Evolutionary conservation across 1,140 invertebrate species (phyloP).

Genomic region (Heliothis virescens): DNA sequence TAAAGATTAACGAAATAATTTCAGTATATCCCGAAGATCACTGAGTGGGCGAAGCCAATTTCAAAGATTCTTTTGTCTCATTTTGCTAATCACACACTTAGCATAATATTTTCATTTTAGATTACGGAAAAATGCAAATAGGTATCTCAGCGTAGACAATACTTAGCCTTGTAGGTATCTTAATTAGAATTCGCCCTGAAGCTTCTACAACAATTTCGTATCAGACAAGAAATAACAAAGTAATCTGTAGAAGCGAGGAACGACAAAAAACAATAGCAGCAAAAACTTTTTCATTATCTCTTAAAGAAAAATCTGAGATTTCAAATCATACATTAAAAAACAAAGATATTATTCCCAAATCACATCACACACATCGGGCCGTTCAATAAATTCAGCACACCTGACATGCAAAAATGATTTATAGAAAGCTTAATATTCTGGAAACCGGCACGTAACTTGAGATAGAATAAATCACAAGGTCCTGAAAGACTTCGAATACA

Average conservation of each 20-base stretch:
- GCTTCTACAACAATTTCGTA: no score
- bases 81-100: slow-evolving; percentile 15
- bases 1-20: background rate
- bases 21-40: slow-evolving; percentile 18
- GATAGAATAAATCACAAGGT: slow-evolving; percentile 1
- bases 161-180: no score
- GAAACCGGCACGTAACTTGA: background rate
- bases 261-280: background rate
- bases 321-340: background rate
- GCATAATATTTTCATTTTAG: slow-evolving; percentile 18
- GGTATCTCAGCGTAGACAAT: background rate
- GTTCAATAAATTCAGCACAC: slow-evolving; percentile 21
- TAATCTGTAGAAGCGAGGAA: background rate
- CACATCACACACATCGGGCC: background rate
- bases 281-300: background rate
- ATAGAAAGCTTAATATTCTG: slow-evolving; percentile 10
- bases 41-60: slow-evolving; percentile 9
- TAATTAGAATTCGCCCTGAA: no score
- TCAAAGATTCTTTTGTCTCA: slow-evolving; percentile 22
- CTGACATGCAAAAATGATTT: slow-evolving; percentile 26
- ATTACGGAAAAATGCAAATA: background rate
- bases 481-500: slow-evolving; percentile 1
- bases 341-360: background rate
- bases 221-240: no score
- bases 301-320: background rate